Percentiles rank a stretch among this genome's conserved stretches.
These are phyloP conservation scores for Colletes collaris DNA, from an alignment of 2,888 invertebrate species.

Conservation along the genomic window DNA sequence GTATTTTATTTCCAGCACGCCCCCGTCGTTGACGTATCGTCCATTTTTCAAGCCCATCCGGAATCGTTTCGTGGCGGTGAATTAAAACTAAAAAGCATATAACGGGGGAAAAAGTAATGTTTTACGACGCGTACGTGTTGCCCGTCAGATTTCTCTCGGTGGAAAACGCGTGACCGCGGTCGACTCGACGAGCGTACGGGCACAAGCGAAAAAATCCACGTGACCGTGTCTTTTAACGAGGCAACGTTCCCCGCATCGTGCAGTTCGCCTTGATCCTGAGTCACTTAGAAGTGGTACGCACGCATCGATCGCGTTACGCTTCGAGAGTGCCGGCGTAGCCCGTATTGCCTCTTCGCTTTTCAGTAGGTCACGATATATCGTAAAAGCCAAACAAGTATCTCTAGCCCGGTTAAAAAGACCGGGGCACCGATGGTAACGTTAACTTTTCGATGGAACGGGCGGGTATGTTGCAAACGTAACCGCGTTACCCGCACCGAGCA, in stretches of 20 bases:
- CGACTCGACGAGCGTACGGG: not conserved
- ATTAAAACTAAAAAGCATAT: not conserved
- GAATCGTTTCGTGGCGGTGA: slow-evolving; percentile 5
- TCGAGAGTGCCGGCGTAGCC: slow-evolving; percentile 3
- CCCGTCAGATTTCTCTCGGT: slow-evolving; percentile 10
- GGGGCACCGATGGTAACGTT: slow-evolving; percentile 7
- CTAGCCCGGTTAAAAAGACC: slow-evolving; percentile 17
- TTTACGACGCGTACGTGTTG: slow-evolving; percentile 16
- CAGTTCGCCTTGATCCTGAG: slow-evolving; percentile 48
- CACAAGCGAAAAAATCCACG: not conserved
- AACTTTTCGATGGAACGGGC: slow-evolving; percentile 36
- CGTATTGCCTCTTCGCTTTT: slow-evolving; percentile 7
- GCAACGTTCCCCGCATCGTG: not conserved
- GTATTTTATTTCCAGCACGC: not conserved
- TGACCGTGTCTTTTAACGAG: slow-evolving; percentile 14
- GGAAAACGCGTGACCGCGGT: slow-evolving; percentile 4
- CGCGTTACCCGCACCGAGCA: slow-evolving; percentile 11
- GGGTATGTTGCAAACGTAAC: slow-evolving; percentile 18
- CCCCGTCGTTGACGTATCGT: not conserved
- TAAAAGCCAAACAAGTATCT: slow-evolving; percentile 24
- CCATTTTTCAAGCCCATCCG: not conserved
- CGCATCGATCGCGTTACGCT: slow-evolving; percentile 13
- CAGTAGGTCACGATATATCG: slow-evolving; percentile 30
- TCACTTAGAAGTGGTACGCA: not conserved
- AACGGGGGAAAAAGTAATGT: slow-evolving; percentile 1